Percentiles rank a stretch among this genome's conserved stretches.
Evolutionary conservation across 2,888 invertebrate species (phyloP).

Genomic region (Rotaria socialis): DNA sequence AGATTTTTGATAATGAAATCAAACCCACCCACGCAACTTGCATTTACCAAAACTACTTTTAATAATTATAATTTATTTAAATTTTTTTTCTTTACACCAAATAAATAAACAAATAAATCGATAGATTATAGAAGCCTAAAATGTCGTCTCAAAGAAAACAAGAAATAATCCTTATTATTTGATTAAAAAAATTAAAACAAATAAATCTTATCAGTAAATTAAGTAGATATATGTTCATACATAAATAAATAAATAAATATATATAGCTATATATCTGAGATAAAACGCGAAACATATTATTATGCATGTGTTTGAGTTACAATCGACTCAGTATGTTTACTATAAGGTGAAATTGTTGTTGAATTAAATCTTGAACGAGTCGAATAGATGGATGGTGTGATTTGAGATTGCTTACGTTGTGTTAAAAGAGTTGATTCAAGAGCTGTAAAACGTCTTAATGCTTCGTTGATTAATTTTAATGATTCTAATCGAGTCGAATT

Average conservation of each 20-base stretch:
- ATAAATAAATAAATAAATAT: neutral
- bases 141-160: neutral
- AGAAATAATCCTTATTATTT: neutral
- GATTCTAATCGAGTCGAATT: neutral
- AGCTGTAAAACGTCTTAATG: conserved; percentile 1
- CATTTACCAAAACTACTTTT: neutral
- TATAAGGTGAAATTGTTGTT: neutral
- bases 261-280: neutral
- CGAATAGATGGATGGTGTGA: neutral
- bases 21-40: neutral
- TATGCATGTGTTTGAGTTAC: neutral
- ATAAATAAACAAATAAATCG: neutral
- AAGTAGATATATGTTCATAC: neutral
- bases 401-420: conserved; percentile 6
- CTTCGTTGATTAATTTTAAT: conserved; percentile 20
- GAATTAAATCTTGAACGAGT: conserved; percentile 2
- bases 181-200: neutral
- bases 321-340: neutral
- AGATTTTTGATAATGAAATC: neutral
- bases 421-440: neutral
- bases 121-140: too few species aligned
- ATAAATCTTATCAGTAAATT: neutral
- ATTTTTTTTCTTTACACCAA: neutral
- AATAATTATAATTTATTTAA: neutral
- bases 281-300: neutral